phyloP scores from a whole-genome alignment of 1,140 invertebrate species.

The Cepaea nemoralis region DNA sequence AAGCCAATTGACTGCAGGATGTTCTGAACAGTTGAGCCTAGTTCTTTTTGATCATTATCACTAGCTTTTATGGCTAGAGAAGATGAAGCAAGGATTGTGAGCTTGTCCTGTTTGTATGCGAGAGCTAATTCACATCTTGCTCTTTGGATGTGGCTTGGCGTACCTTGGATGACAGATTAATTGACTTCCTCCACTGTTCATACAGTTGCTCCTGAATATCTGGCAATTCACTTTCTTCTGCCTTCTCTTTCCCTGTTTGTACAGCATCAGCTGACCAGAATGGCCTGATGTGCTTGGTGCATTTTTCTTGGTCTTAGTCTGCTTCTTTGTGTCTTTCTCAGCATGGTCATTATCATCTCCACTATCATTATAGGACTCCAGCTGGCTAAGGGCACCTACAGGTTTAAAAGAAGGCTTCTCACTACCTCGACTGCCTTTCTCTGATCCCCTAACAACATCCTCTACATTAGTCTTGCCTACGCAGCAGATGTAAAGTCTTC shows the following conservation, averaged over 20 bases:
- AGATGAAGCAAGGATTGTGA: background rate
- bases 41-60: slow-evolving; percentile 45
- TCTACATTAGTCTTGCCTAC: background rate
- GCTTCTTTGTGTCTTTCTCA: slow-evolving; percentile 62
- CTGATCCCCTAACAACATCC: background rate
- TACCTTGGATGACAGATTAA: background rate
- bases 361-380: slow-evolving; percentile 45
- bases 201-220: slow-evolving; percentile 46
- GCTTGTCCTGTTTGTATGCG: slow-evolving; percentile 8
- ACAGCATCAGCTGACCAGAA: slow-evolving; percentile 33
- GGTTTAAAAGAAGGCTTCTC: background rate
- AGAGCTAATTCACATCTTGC: slow-evolving; percentile 19
- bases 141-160: background rate
- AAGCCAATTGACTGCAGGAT: slow-evolving; percentile 71
- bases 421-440: background rate
- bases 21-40: slow-evolving; percentile 69
- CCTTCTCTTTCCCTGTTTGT: background rate
- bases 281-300: background rate
- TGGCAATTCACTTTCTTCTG: slow-evolving; percentile 20
- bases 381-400: slow-evolving; percentile 29
- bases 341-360: slow-evolving; percentile 67
- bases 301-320: background rate
- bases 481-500: slow-evolving; percentile 32
- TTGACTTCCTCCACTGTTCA: slow-evolving; percentile 45
- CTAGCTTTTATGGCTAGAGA: background rate